Base-by-base conservation (phyloP, 2,113 vertebrate genomes). In the Myiozetetes cayanensis region DNA sequence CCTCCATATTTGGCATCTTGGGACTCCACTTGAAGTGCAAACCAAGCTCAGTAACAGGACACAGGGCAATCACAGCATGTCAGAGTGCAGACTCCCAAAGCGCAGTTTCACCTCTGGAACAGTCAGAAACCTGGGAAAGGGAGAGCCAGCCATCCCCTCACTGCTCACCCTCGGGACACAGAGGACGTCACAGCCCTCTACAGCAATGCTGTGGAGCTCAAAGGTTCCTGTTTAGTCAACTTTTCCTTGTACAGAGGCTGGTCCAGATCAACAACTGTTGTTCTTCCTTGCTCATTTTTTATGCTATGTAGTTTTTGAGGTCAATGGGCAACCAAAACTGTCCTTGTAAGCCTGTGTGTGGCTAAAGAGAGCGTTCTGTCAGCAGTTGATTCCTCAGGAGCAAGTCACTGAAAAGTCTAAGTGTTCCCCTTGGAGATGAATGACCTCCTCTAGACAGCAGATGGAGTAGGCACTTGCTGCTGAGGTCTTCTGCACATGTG, bases 371-470 rank as follows among this genome's bases (percentile, higher is more conserved):
- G 8, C 13, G 28, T 61, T 83, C 78, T 49, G 58, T 53, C 85
- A 88, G 75, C 58, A 83, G 50, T 22, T 46, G 22, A 73, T 66
- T 62, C 75, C 83, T 73, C 37, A 28, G 49, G 49, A 79, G 56
- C 17, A 31, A 53, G 68, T 18, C 70, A 43, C 30, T 50, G 59
- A 30, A 17, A 89, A 85, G 56, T 39, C 62, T 63, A n/a, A 41
- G 47, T 1, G 1, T 19, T 72, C 33, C 53, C 83, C 46, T 66
- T 33, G 61, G 71, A 80, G 79, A 90, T 15, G 28, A 93, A 90
- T 65, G 83, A 70, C 67, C 39, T 86, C 67, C 87, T 95, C 53
- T 41, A 74, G 63, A 70, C 46, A 90, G 92, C 59, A 95, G 58
- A 83, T 88, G 94, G 90, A 91, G 78, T 5, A 79, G 66, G 72